These are phyloP conservation scores for Triplophysa yarkandensis DNA, from an alignment of 2,797 vertebrate species.

Conservation along the genomic window DNA sequence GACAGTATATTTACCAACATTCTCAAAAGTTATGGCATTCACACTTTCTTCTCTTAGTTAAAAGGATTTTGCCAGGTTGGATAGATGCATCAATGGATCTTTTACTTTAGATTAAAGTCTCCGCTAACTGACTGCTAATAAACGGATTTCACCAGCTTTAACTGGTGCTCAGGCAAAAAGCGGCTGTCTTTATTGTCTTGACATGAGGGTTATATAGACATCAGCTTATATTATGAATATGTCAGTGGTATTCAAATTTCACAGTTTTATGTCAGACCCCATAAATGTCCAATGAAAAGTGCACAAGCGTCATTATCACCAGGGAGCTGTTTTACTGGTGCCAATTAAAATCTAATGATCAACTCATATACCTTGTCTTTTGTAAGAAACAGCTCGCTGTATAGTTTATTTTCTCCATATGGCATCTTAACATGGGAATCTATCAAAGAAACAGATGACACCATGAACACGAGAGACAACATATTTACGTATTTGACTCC, in stretches of 20 bases:
- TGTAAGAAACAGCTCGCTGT: constrained; percentile 14
- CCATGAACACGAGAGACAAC: constrained; percentile 23
- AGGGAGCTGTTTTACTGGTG: constrained; percentile 35
- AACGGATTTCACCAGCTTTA: constrained; percentile 3
- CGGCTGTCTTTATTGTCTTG: background rate
- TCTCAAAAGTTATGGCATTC: too few species aligned
- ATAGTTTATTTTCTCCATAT: constrained; percentile 32
- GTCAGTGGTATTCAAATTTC: constrained; percentile 26
- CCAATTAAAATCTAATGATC: constrained; percentile 50
- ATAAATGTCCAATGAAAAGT: constrained; percentile 40
- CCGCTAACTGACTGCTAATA: background rate
- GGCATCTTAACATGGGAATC: constrained; percentile 25
- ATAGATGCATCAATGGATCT: too few species aligned
- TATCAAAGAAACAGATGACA: constrained; percentile 34
- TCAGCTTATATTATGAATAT: constrained; percentile 13
- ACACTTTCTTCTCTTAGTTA: too few species aligned
- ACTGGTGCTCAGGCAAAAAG: background rate
- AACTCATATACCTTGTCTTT: constrained; percentile 40
- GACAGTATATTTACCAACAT: too few species aligned
- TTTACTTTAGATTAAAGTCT: background rate
- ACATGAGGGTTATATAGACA: background rate
- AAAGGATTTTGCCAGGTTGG: too few species aligned
- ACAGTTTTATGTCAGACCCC: constrained; percentile 41
- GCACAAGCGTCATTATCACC: constrained; percentile 34
- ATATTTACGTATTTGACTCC: constrained; percentile 36